Percentiles rank a stretch among this genome's conserved stretches.
These are phyloP conservation scores for Dromiciops gliroides DNA, from an alignment of 2,113 vertebrate genomes.

Conservation along the genomic window DNA sequence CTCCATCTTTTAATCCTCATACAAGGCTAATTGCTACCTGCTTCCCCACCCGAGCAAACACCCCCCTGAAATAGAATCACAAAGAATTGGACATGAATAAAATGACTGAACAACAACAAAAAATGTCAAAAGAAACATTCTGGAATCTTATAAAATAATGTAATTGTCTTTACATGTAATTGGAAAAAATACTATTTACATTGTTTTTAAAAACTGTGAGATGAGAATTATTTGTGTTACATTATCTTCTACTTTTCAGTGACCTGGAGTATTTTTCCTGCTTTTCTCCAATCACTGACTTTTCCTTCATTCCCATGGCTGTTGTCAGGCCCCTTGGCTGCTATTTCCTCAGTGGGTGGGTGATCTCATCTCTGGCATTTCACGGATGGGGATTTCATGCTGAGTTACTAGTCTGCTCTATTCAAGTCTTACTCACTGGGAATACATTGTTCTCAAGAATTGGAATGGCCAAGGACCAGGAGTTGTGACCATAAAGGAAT, in stretches of 20 bases:
- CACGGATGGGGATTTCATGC: not conserved
- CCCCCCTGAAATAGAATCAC: not conserved
- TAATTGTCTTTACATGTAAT: too few relatives aligned
- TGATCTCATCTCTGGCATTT: constrained; percentile 34
- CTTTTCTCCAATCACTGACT: not conserved
- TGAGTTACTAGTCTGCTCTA: not conserved
- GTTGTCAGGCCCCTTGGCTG: not conserved
- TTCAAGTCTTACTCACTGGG: not conserved
- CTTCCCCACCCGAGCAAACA: too few relatives aligned
- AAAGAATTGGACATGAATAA: not conserved
- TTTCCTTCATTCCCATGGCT: not conserved
- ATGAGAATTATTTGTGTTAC: not conserved
- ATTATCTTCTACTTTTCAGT: not conserved
- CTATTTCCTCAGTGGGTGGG: not conserved
- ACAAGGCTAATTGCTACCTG: too few relatives aligned
- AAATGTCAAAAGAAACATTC: constrained; percentile 3
- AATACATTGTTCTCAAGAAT: not conserved
- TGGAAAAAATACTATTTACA: too few relatives aligned
- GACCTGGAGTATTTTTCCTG: not conserved
- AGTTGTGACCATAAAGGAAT: not conserved
- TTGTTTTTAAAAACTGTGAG: too few relatives aligned
- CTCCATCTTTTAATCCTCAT: too few relatives aligned
- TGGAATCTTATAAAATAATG: too few relatives aligned
- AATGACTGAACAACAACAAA: not conserved
- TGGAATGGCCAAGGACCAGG: not conserved